A percentile compares a stretch with the other conserved stretches of the same genome.
Evolutionary conservation across 2,888 invertebrate species (phyloP).

Genomic region (Parascotia fuliginaria): DNA sequence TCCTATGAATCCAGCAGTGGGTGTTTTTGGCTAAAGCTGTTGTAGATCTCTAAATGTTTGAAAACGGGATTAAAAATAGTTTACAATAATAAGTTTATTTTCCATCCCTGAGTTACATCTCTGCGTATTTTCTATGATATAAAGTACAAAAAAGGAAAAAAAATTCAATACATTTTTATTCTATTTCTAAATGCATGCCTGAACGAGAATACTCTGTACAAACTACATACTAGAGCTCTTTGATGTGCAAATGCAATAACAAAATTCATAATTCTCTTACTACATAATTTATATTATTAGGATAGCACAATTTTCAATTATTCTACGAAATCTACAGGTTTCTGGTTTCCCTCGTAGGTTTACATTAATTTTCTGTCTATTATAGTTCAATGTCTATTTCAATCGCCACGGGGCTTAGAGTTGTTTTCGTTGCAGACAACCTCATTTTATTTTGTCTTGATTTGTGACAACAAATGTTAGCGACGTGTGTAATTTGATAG

Average conservation of each 20-base stretch:
- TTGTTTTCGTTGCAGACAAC: constrained; percentile 55
- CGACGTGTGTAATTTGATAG: constrained; percentile 57
- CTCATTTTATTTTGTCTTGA: constrained; percentile 62
- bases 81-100: too few relatives aligned
- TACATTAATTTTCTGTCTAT: constrained; percentile 52
- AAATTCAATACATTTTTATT: too few relatives aligned
- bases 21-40: too few relatives aligned
- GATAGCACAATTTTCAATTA: constrained; percentile 25
- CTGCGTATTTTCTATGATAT: too few relatives aligned
- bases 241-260: constrained; percentile 10
- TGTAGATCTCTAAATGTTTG: too few relatives aligned
- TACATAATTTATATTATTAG: constrained; percentile 1
- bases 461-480: constrained; percentile 63
- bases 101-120: too few relatives aligned
- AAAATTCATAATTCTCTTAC: constrained; percentile 9
- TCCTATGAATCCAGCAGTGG: too few relatives aligned
- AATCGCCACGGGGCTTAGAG: constrained; percentile 54
- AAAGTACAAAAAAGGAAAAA: too few relatives aligned
- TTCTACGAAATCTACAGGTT: constrained; percentile 4
- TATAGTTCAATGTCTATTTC: constrained; percentile 54
- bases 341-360: constrained; percentile 9
- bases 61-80: too few relatives aligned
- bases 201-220: neutral
- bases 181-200: neutral
- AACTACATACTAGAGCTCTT: neutral